phyloP scores from a whole-genome alignment of 2,888 invertebrate genomes.

The Hyposoter didymator region DNA sequence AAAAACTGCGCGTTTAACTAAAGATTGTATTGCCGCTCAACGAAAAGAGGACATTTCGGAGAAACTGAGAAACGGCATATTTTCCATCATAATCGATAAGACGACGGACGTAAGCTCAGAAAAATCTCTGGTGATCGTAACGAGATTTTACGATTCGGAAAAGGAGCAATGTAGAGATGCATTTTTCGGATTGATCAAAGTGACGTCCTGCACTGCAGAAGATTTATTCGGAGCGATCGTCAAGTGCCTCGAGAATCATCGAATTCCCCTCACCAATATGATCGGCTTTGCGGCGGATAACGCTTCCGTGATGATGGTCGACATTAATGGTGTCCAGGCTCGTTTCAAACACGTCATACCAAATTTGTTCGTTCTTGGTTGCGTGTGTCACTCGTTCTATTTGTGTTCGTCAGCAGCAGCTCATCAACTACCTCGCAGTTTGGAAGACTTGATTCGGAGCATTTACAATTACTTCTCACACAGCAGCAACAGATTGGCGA shows the following conservation, averaged over 20 bases:
- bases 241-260: slow-evolving; percentile 20
- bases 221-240: slow-evolving; percentile 28
- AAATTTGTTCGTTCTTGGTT: slow-evolving; percentile 46
- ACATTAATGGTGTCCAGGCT: slow-evolving; percentile 40
- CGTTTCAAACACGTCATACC: slow-evolving; percentile 55
- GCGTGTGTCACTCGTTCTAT: slow-evolving; percentile 61
- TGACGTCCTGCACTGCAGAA: slow-evolving; percentile 56
- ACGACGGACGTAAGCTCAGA: slow-evolving; percentile 70
- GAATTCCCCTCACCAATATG: slow-evolving; percentile 47
- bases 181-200: slow-evolving; percentile 54
- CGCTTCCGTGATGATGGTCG: slow-evolving; percentile 60
- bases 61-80: slow-evolving; percentile 61
- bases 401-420: slow-evolving; percentile 56
- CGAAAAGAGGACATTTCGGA: slow-evolving; percentile 17
- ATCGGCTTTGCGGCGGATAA: slow-evolving; percentile 61
- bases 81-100: slow-evolving; percentile 72
- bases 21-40: slow-evolving; percentile 4
- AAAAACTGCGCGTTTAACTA: slow-evolving; percentile 10
- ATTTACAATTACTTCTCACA: slow-evolving; percentile 24
- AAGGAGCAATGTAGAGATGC: slow-evolving; percentile 19
- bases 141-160: slow-evolving; percentile 47
- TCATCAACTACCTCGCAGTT: slow-evolving; percentile 9
- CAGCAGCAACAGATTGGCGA: slow-evolving; percentile 27
- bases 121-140: slow-evolving; percentile 59
- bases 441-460: slow-evolving; percentile 1